These are phyloP conservation scores for silkworm (Bombyx mori) DNA, from an alignment of 1,140 invertebrate genomes.

Conservation along the genomic window ASM3026992v2 NC_085119.1:2423001-2423500, in stretches of 20 bases:
- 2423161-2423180: too few species aligned
- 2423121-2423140: too few species aligned
- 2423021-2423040: too few species aligned
- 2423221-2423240: too few species aligned
- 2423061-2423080: neutral
- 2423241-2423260: neutral
- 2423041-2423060: too few species aligned
- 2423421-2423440: constrained; percentile 82
- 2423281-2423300: neutral
- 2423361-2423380: constrained; percentile 73
- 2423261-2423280: neutral
- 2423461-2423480: constrained; percentile 78
- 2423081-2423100: too few species aligned
- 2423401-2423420: constrained; percentile 80
- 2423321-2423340: constrained; percentile 51
- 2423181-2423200: too few species aligned
- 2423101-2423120: too few species aligned
- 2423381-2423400: constrained; percentile 74
- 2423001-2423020: too few species aligned
- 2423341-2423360: constrained; percentile 38
- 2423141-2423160: too few species aligned
- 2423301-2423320: constrained; percentile 42
- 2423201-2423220: too few species aligned
- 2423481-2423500: constrained; percentile 79
- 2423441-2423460: constrained; percentile 79